A percentile compares a stretch with the other conserved stretches of the same genome.
Evolutionary conservation across 1,140 invertebrate species (phyloP).

Genomic region (Drosophila equinoxialis): DNA sequence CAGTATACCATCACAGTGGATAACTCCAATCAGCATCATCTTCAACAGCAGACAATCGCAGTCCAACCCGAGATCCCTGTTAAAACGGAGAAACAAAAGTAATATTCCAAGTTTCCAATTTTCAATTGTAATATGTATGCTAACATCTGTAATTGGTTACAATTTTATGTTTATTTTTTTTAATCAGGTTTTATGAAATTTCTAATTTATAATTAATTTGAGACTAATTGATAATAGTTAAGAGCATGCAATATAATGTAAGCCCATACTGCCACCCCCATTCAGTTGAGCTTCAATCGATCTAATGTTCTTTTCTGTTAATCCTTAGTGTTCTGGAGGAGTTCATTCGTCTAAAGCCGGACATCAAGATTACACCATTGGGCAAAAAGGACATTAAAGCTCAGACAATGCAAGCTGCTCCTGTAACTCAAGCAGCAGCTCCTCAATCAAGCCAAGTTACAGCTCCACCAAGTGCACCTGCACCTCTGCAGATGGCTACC

Average conservation of each 20-base stretch:
- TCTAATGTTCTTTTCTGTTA: neutral
- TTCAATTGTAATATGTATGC: too few species aligned
- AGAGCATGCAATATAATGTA: too few species aligned
- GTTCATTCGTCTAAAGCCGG: slow-evolving; percentile 83
- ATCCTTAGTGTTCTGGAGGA: slow-evolving; percentile 81
- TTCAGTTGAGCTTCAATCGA: neutral
- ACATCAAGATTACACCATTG: slow-evolving; percentile 83
- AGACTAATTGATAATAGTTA: too few species aligned
- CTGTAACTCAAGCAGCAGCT: neutral
- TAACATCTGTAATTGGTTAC: neutral
- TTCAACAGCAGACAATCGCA: slow-evolving; percentile 48
- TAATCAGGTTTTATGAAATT: too few species aligned
- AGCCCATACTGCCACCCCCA: too few species aligned
- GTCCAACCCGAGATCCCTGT: slow-evolving; percentile 59
- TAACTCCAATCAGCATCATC: slow-evolving; percentile 83
- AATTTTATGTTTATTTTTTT: neutral
- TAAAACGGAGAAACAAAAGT: slow-evolving; percentile 63
- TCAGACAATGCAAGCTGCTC: neutral
- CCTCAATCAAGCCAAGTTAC: slow-evolving; percentile 13
- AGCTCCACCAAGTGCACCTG: neutral
- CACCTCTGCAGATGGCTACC: slow-evolving; percentile 44
- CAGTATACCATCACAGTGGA: slow-evolving; percentile 84
- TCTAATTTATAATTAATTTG: too few species aligned
- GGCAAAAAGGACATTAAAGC: slow-evolving; percentile 50
- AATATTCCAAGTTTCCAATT: neutral